Conservation (phyloP, 2,113 vertebrate species). For the Paralichthys olivaceus region DNA sequence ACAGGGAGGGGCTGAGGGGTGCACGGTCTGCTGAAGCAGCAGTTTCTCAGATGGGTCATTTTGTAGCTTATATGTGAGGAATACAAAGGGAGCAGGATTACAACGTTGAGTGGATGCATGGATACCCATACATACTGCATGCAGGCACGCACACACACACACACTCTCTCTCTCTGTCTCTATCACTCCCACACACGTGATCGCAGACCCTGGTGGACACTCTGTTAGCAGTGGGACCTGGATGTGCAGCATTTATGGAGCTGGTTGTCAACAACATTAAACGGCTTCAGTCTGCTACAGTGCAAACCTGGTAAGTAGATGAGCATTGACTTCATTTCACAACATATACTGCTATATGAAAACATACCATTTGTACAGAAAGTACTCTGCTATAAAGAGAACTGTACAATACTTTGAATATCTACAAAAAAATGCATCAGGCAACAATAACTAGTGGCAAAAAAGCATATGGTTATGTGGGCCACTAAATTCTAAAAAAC, state of each 20-base stretch:
- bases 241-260: constrained; percentile 25
- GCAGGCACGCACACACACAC: constrained; percentile 17
- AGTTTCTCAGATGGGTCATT: constrained; percentile 69
- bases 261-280: constrained; percentile 24
- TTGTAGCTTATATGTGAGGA: constrained; percentile 64
- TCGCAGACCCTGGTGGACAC: constrained; percentile 8
- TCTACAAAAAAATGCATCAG: background rate
- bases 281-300: background rate
- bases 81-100: constrained; percentile 74
- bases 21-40: constrained; percentile 75
- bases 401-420: background rate
- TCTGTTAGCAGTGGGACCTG: constrained; percentile 20
- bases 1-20: constrained; percentile 58
- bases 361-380: background rate
- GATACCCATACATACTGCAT: constrained; percentile 42
- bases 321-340: background rate
- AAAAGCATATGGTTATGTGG: too few species aligned
- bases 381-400: background rate
- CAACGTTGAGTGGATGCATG: constrained; percentile 56
- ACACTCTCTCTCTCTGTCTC: constrained; percentile 44
- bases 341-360: background rate
- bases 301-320: constrained; percentile 45
- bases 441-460: background rate
- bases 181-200: constrained; percentile 34
- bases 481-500: too few species aligned